These are phyloP conservation scores for Muschampia plurimacula DNA, from an alignment of 2,888 invertebrate species.

Conservation along the genomic window DNA sequence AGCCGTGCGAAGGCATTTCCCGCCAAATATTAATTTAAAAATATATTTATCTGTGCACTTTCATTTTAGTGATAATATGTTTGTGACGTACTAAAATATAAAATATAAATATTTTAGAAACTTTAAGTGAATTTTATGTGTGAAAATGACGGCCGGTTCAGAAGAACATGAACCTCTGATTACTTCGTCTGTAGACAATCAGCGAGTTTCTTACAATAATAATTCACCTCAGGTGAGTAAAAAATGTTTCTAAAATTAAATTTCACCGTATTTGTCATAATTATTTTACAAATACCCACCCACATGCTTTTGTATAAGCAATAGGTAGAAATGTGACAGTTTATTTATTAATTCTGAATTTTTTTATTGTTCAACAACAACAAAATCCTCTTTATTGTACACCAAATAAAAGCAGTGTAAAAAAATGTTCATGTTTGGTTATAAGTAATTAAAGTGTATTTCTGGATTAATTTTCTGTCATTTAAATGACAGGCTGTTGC, in stretches of 20 bases:
- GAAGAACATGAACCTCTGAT: slow-evolving; percentile 83
- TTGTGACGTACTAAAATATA: slow-evolving; percentile 48
- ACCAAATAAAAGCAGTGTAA: no score
- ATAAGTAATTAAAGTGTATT: no score
- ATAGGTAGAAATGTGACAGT: background rate
- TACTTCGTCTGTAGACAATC: slow-evolving; percentile 75
- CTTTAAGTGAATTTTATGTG: slow-evolving; percentile 21
- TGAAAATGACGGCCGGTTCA: slow-evolving; percentile 74
- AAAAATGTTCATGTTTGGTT: background rate
- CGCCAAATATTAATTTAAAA: slow-evolving; percentile 50
- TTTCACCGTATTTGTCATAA: background rate
- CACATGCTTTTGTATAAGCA: slow-evolving; percentile 12
- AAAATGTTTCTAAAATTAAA: background rate
- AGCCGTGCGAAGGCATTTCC: slow-evolving; percentile 52
- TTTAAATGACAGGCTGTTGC: background rate
- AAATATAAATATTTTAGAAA: slow-evolving; percentile 23
- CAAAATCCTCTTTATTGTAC: no score
- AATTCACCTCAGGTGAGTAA: slow-evolving; percentile 66
- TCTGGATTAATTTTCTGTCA: background rate
- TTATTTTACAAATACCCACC: slow-evolving; percentile 14
- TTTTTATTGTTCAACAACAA: no score
- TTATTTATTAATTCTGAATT: background rate
- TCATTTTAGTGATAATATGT: slow-evolving; percentile 53
- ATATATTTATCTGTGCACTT: slow-evolving; percentile 39
- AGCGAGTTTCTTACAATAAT: slow-evolving; percentile 67